Conservation (phyloP, 2,113 vertebrate species). For the Hippocampus guttulatus region DNA sequence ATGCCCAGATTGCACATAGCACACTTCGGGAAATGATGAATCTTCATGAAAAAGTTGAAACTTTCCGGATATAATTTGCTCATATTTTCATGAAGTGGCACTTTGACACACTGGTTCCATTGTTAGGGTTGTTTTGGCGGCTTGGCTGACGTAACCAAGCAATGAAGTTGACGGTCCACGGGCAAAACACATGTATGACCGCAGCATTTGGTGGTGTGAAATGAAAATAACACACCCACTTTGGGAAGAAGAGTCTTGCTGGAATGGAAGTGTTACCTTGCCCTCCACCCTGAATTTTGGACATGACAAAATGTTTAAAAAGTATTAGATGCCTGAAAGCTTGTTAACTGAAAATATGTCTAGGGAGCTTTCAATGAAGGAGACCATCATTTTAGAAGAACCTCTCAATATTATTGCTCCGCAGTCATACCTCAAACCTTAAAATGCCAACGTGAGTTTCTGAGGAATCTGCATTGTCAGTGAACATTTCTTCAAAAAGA, state of each 20-base stretch:
- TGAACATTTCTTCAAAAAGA: no score
- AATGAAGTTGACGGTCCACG: conserved; percentile 11
- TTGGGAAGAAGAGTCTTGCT: conserved; percentile 17
- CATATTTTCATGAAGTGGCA: not conserved
- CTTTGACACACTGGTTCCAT: conserved; percentile 7
- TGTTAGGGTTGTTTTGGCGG: conserved; percentile 11
- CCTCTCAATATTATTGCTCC: no score
- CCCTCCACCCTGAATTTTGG: not conserved
- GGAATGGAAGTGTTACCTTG: not conserved
- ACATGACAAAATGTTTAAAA: not conserved
- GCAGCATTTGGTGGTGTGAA: conserved; percentile 22
- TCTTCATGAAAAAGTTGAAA: conserved; percentile 7
- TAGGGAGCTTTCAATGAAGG: not conserved
- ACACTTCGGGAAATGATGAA: not conserved
- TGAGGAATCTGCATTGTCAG: not conserved
- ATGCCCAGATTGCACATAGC: not conserved
- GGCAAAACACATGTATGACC: conserved; percentile 21
- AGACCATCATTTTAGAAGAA: not conserved
- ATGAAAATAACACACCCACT: conserved; percentile 25
- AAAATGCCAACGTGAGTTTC: no score
- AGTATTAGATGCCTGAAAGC: no score
- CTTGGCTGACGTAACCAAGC: conserved; percentile 9
- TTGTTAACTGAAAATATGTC: not conserved
- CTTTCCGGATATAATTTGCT: not conserved
- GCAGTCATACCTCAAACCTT: no score